Percentiles rank a stretch among this genome's conserved stretches.
Evolutionary conservation across 1,140 invertebrate species (phyloP).

Genomic region (Hylaeus anthracinus): DNA sequence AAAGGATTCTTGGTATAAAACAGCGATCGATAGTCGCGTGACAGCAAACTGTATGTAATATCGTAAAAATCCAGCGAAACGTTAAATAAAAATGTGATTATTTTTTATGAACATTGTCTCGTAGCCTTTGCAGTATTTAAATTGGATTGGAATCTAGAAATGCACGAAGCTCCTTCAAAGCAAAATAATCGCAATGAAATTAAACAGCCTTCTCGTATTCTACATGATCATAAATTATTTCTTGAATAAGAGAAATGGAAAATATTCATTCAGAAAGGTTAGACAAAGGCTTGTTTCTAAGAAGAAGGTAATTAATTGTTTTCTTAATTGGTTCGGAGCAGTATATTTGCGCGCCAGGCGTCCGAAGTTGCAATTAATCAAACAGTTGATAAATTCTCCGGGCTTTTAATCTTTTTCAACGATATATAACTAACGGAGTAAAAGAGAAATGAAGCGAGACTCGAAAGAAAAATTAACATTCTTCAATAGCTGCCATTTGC

Average conservation of each 20-base stretch:
- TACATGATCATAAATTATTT: background rate
- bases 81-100: background rate
- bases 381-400: slow-evolving; percentile 14
- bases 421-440: background rate
- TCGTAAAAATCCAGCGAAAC: background rate
- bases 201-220: background rate
- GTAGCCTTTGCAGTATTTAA: no score
- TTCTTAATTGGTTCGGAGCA: slow-evolving; percentile 24
- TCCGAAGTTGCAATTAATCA: slow-evolving; percentile 30
- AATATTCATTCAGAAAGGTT: background rate
- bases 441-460: background rate
- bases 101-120: background rate
- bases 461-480: background rate
- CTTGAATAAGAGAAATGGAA: slow-evolving; percentile 6
- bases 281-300: background rate
- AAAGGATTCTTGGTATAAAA: slow-evolving; percentile 30
- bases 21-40: background rate
- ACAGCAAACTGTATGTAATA: background rate
- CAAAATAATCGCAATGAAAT: background rate
- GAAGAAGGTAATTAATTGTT: slow-evolving; percentile 31
- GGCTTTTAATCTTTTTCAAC: slow-evolving; percentile 9
- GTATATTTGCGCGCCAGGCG: background rate
- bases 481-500: background rate
- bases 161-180: background rate
- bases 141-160: no score